These are phyloP conservation scores for Pilophorus perplexus DNA, from an alignment of 2,888 invertebrate species.

Conservation along the genomic window DNA sequence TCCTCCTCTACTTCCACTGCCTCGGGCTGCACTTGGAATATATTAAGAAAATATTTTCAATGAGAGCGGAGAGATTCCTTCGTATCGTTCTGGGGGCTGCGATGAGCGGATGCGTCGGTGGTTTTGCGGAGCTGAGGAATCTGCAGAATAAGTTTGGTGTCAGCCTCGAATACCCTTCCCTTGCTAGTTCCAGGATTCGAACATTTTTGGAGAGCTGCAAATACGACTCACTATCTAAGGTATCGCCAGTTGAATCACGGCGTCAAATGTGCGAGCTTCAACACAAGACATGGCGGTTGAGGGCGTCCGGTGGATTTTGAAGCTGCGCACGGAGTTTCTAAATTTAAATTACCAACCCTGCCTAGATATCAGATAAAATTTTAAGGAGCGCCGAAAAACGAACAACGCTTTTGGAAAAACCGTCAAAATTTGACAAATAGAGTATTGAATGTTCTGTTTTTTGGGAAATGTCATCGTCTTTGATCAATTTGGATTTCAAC, in stretches of 20 bases:
- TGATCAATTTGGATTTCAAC: too few relatives aligned
- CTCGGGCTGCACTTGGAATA: conserved; percentile 8
- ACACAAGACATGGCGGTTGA: not conserved
- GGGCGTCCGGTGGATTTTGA: not conserved
- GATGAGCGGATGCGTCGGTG: not conserved
- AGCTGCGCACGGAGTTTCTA: not conserved
- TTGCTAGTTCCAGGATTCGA: not conserved
- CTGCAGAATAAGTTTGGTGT: not conserved
- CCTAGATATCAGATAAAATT: too few relatives aligned
- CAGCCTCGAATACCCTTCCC: not conserved
- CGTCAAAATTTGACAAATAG: too few relatives aligned
- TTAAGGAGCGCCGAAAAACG: too few relatives aligned
- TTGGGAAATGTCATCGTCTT: too few relatives aligned
- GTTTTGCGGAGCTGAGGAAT: not conserved
- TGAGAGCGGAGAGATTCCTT: not conserved
- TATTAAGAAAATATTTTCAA: not conserved
- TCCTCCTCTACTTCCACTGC: not conserved
- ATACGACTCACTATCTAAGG: not conserved
- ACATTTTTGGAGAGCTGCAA: not conserved
- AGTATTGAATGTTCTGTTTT: too few relatives aligned
- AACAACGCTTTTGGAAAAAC: too few relatives aligned
- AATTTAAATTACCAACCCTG: not conserved
- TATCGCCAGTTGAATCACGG: not conserved
- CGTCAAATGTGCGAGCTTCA: not conserved
- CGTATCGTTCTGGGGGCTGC: not conserved